Evolutionary conservation across 1,140 invertebrate genomes (phyloP), one percentile per base, ranked within the genome.

Genomic region (Penaeus indicus): DNA sequence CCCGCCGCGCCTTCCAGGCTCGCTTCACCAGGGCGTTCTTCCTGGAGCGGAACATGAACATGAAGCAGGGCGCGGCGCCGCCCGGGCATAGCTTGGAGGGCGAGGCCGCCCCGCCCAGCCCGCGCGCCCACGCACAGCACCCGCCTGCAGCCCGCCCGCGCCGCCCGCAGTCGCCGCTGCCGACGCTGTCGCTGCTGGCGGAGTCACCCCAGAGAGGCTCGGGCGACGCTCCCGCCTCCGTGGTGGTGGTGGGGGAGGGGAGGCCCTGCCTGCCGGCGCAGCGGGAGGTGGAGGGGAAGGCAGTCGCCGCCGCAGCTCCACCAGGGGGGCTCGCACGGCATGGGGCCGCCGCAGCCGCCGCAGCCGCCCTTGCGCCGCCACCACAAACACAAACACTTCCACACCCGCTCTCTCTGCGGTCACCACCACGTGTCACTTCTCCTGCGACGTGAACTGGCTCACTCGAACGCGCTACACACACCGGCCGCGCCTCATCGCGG

Each of bases 31-130:
- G 81, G 81, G 81, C 75, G 67, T 27, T 83, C 81, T 88, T 88
- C 87, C 87, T 88, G 87, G 80, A 64, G 72, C 87, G 87, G 72
- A 88, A 88, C 81, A 88, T 88, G 81, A 88, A 88, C 87, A 88
- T 88, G 87, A 88, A 88, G 87, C 87, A 88, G 60, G 87, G 87
- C 60, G 72, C 47, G 81, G 87, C 87, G 81, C 87, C 72, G 87
- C 82, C 87, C 61, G 87, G 87, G 87, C 87, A 88, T 88, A 88
- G 81, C 87, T 88, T 88, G 87, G 87, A 88, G 82, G 87, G 72
- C 81, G 87, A 88, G 87, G 87, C 87, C 54, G 86, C 86, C 87
- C 87, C 87, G 87, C 87, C 87, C 87, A 84, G 87, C 81, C 87
- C 87, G 80, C 81, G 81, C 87, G 87, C 87, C 87, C 87, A 88